Evolutionary conservation across 2,888 invertebrate genomes (phyloP), one percentile per base, ranked within the genome.

Genomic region (Drosophila cognata): DNA sequence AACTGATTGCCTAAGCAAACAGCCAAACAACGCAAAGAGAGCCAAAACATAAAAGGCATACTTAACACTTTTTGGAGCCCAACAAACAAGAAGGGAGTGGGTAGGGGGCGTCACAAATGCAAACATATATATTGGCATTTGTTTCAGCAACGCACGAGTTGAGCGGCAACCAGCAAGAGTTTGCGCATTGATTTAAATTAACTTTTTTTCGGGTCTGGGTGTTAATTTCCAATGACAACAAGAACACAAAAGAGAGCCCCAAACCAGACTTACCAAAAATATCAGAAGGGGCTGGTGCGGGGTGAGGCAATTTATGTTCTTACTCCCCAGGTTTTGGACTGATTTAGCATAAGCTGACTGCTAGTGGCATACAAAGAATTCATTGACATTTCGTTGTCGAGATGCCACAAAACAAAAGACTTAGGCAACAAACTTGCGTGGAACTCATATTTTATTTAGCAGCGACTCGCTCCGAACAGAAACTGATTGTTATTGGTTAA

Each of bases 21-120:
- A 81, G 71, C 46, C 60, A 55, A 70, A 50, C 71, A 75, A 65
- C 35, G 61, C 55, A 66, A 46, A 71, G 77, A 76, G 71, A 61
- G 71, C 58, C 72, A 72, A 64, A 76, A 63, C 76, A 79, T 68
- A 74, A 71, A 81, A 68, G 72, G 76, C 81, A 90, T 86, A 84
- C 85, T 88, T 90, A 90, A 88, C 89, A 88, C 88, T 88, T 88
- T 89, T 87, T 90, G 87, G 86, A 88, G 88, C 90, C 84, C 88
- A 88, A 88, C 83, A 85, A 85, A 88, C 83, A 77, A 89, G 83
- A 25, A 2, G 36, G 43, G 50, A 33, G 53, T n/a, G 31, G 61
- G 28, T 18, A 4, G 52, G 41, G 36, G 59, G 25, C 46, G 25
- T 25, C 16, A 52, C 16, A 57, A n/a, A 68, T 56, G 73, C 70